Base-by-base conservation (phyloP, 2,113 vertebrate species). In the Stegastes partitus region DNA sequence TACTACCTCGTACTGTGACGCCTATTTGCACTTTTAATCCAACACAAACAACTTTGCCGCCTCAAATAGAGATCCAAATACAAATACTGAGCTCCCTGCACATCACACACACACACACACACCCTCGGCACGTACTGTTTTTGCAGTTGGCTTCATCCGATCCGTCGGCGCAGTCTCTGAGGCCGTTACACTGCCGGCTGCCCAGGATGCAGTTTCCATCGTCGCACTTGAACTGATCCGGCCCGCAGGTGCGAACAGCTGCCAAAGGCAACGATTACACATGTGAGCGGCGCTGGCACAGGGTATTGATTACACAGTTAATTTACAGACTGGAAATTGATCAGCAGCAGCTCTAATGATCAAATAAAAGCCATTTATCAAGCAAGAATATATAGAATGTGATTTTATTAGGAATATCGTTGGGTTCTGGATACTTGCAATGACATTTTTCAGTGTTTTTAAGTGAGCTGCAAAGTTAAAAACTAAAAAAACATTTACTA, bases 141-240 rank as follows among this genome's bases (percentile, higher is more conserved):
- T 95, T 97, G 86, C 98, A 99, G 86, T 86, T 96, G 74, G 94
- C 84, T 90, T 99, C 98, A 34, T 99, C 98, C 1, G 96, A 96
- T 4, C 97, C 97, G 28, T 99, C 98, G 0, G 93, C 56, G 67
- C 98, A 99, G 89, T 99, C 97, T 74, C 96, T 86, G 76, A 98
- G 87, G 16, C 97, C 95, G 2, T 99, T 96, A 55, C 98, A 99
- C 73, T 97, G 97, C 66, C 95, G 94, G 85, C 94, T 97, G 39
- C 97, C 96, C 31, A 95, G 94, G 85, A 99, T 92, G 61, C 98
- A 99, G 88, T 87, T 96, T 0, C 97, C 97, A 66, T 99, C 97
- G 0, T 97, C 96, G 84, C 98, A 99, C 83, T 95, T 97, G 84
- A 98, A 99, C 75, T 99, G 97, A 88, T 99, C 98, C 2, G 95